These are phyloP conservation scores for Coptotermes formosanus DNA, from an alignment of 1,140 invertebrate genomes.

Conservation along the genomic window DNA sequence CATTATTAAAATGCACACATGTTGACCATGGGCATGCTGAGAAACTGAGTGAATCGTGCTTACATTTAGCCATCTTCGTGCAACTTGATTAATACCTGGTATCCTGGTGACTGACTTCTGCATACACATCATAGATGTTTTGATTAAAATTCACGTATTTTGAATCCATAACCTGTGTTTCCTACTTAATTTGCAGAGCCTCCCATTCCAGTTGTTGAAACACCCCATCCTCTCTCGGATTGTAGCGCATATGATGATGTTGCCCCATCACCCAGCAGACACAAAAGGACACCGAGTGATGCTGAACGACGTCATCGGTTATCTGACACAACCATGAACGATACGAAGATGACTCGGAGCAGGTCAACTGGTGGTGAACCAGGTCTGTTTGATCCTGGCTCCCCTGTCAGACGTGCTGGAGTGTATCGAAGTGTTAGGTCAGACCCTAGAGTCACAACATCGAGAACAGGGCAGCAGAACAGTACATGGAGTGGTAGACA, in stretches of 20 bases:
- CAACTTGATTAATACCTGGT: no score
- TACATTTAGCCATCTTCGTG: no score
- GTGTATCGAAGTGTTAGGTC: background rate
- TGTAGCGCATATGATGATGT: background rate
- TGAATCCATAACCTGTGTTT: no score
- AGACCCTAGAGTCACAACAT: background rate
- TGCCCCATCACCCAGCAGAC: background rate
- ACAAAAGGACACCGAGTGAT: background rate
- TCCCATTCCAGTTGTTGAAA: background rate
- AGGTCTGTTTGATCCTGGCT: background rate
- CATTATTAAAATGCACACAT: no score
- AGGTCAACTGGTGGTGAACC: background rate
- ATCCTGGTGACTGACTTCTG: no score
- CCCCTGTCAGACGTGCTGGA: background rate
- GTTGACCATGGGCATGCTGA: no score
- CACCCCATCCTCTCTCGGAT: background rate
- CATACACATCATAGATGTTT: no score
- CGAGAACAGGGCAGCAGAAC: background rate
- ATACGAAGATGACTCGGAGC: background rate
- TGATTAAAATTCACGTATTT: no score
- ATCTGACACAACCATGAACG: background rate
- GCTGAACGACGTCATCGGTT: no score
- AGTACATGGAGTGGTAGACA: no score
- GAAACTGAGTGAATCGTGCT: no score
- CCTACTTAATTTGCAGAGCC: background rate